Evolutionary conservation across 2,113 vertebrate species (phyloP).

Genomic region (Gavialis gangeticus): DNA sequence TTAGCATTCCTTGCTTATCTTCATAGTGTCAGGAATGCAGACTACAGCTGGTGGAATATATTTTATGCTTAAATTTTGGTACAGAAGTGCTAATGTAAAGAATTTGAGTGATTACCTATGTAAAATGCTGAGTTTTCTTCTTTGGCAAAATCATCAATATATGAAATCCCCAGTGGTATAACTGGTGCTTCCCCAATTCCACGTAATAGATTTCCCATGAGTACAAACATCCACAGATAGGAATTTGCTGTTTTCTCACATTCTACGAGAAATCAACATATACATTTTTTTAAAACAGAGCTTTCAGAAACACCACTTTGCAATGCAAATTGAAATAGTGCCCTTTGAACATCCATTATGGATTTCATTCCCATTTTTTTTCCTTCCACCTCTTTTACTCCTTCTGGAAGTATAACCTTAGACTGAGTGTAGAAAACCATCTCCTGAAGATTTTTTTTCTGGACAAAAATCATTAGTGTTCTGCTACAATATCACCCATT

Average conservation of each 20-base stretch:
- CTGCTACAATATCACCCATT: background rate
- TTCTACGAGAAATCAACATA: slow-evolving; percentile 69
- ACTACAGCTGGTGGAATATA: background rate
- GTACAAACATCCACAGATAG: slow-evolving; percentile 89
- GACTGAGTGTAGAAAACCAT: background rate
- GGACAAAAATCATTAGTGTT: background rate
- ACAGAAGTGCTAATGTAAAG: background rate
- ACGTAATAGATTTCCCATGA: slow-evolving; percentile 91
- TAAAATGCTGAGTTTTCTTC: slow-evolving; percentile 91
- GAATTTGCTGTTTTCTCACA: slow-evolving; percentile 82
- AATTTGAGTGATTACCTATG: slow-evolving; percentile 80
- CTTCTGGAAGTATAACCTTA: background rate
- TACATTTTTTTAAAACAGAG: background rate
- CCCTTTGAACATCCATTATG: background rate
- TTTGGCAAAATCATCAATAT: slow-evolving; percentile 93
- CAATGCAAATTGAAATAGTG: background rate
- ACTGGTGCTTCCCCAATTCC: slow-evolving; percentile 93
- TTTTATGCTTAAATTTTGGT: background rate
- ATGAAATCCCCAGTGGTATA: slow-evolving; percentile 90
- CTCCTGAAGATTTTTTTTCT: background rate
- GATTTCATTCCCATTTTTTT: background rate
- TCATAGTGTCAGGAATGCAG: background rate
- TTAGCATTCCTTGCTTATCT: background rate
- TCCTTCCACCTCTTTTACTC: background rate
- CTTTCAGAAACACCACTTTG: background rate